Conservation (phyloP, 2,888 invertebrate genomes). For the Drosophila pullipes region DNA sequence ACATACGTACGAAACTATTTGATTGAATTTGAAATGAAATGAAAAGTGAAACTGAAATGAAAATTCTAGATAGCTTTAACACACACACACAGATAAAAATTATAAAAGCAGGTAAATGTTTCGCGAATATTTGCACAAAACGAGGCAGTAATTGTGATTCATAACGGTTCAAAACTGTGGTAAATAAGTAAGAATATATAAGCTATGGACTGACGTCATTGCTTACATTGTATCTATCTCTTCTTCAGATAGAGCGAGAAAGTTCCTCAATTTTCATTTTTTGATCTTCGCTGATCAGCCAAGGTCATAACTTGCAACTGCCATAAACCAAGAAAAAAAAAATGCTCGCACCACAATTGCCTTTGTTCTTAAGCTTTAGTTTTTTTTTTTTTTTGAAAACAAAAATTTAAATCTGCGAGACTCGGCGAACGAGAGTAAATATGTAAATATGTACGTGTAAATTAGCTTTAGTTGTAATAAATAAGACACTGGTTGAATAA, state of each 20-base stretch:
- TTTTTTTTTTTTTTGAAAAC: conserved; percentile 5
- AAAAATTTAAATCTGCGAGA: conserved; percentile 12
- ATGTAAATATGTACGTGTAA: conserved; percentile 56
- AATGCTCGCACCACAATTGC: conserved; percentile 40
- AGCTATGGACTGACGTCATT: conserved; percentile 11
- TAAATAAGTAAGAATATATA: conserved; percentile 34
- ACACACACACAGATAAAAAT: conserved; percentile 24
- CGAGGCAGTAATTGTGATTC: conserved; percentile 46
- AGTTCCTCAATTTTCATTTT: conserved; percentile 39
- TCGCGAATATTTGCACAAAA: conserved; percentile 29
- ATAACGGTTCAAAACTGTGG: conserved; percentile 54
- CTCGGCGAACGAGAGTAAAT: conserved; percentile 27
- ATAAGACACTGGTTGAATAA: conserved; percentile 59
- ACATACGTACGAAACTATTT: not conserved
- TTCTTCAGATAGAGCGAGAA: not conserved
- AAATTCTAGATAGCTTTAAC: conserved; percentile 64
- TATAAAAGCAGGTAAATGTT: not conserved
- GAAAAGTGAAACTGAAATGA: conserved; percentile 9
- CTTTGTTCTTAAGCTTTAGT: conserved; percentile 38
- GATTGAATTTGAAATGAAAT: conserved; percentile 27
- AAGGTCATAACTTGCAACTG: conserved; percentile 42
- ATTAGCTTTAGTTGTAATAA: conserved; percentile 47
- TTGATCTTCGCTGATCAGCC: conserved; percentile 6
- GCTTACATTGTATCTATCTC: conserved; percentile 16
- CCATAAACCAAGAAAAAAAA: conserved; percentile 19